Percentiles rank a stretch among this genome's conserved stretches.
Conservation (phyloP, 2,113 vertebrate genomes). For the Rhinichthys klamathensis region DNA sequence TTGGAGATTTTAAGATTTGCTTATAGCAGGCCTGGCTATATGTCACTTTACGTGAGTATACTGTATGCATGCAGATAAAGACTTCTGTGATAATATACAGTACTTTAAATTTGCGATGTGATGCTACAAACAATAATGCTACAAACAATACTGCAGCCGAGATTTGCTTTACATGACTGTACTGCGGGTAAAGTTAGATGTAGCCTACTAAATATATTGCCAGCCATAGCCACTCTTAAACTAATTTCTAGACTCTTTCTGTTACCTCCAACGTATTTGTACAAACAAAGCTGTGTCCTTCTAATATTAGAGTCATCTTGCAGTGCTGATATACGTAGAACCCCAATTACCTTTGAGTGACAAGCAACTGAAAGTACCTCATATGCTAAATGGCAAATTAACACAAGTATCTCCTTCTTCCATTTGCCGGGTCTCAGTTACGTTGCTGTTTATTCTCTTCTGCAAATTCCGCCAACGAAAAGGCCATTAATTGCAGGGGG, state of each 20-base stretch:
- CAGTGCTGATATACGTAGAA: constrained; percentile 24
- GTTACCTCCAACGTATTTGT: background rate
- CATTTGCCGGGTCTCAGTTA: constrained; percentile 52
- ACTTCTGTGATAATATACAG: no score
- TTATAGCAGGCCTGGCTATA: no score
- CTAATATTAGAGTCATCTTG: constrained; percentile 18
- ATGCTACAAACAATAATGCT: background rate
- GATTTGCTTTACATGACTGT: background rate
- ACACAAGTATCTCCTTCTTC: constrained; percentile 42
- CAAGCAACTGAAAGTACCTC: constrained; percentile 34
- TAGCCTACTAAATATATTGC: background rate
- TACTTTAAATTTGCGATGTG: background rate
- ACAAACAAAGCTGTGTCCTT: background rate
- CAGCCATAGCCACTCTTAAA: background rate
- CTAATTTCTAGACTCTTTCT: background rate
- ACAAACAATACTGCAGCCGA: background rate
- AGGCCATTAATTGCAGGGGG: constrained; percentile 69
- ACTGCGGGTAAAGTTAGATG: background rate
- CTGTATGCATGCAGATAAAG: background rate
- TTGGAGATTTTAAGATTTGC: no score
- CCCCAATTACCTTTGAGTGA: constrained; percentile 45
- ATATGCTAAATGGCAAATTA: constrained; percentile 32
- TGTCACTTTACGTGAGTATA: background rate
- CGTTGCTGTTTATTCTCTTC: constrained; percentile 59
- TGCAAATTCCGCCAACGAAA: constrained; percentile 64